A percentile compares a stretch with the other conserved stretches of the same genome.
These are phyloP conservation scores for Sebastes flavidus DNA, from an alignment of 2,797 vertebrate species.

Conservation along the genomic window DNA sequence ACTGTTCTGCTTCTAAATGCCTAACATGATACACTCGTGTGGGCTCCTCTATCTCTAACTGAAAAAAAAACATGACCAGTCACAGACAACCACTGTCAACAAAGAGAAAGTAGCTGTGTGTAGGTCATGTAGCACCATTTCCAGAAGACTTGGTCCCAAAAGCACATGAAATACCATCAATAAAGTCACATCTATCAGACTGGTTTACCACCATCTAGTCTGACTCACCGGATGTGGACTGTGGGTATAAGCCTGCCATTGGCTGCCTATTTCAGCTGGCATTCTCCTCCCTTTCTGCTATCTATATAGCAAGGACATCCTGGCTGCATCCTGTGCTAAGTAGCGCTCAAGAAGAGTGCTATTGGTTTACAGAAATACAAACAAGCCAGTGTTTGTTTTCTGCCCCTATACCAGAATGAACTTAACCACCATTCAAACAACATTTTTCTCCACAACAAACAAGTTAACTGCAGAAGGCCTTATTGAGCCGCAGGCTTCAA, in stretches of 20 bases:
- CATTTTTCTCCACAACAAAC: background rate
- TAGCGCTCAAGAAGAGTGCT: background rate
- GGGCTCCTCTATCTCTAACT: background rate
- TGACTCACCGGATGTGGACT: background rate
- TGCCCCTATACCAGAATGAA: background rate
- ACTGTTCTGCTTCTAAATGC: background rate
- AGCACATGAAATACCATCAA: constrained; percentile 17
- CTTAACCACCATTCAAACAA: background rate
- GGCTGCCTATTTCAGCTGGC: background rate
- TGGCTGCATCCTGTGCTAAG: background rate
- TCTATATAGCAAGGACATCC: background rate
- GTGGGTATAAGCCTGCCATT: background rate
- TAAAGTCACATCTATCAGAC: background rate
- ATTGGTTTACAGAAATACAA: background rate
- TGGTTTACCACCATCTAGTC: background rate
- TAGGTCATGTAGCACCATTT: constrained; percentile 1
- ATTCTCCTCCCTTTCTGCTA: background rate
- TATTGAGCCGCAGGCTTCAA: background rate
- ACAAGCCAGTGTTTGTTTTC: background rate
- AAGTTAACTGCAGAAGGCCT: background rate
- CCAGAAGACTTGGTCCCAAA: constrained; percentile 68
- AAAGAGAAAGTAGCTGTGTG: constrained; percentile 5
- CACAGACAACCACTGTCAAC: constrained; percentile 9
- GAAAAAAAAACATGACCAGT: constrained; percentile 12
- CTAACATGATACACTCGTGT: background rate